A percentile compares a stretch with the other conserved stretches of the same genome.
Conservation (phyloP, 2,888 invertebrate species). For the Torymus auratus region DNA sequence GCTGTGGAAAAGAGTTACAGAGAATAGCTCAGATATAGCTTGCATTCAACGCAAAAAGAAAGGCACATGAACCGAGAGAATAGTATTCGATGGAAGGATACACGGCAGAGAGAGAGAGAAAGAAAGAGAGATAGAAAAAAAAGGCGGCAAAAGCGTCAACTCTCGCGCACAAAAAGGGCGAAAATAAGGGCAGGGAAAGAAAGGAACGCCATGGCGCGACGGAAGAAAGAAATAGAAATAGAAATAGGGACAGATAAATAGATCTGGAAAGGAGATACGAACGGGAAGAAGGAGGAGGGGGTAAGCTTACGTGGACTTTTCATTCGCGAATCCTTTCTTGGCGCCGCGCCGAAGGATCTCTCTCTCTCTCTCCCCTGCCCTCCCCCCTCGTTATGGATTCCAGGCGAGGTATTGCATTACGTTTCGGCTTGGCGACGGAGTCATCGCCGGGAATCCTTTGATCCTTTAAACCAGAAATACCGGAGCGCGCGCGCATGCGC, state of each 20-base stretch:
- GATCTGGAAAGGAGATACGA: background rate
- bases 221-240: slow-evolving; percentile 2
- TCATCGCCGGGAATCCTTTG: slow-evolving; percentile 50
- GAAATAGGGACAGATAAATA: slow-evolving; percentile 17
- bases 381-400: slow-evolving; percentile 51
- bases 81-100: background rate
- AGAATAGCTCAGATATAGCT: too few relatives aligned
- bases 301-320: slow-evolving; percentile 27
- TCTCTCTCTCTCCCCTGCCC: too few relatives aligned
- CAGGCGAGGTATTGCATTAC: slow-evolving; percentile 55
- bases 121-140: background rate
- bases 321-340: slow-evolving; percentile 48
- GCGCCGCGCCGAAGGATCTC: slow-evolving; percentile 25
- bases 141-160: background rate
- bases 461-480: slow-evolving; percentile 48
- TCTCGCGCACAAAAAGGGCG: background rate
- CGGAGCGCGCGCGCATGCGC: background rate
- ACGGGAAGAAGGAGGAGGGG: background rate
- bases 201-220: too few relatives aligned
- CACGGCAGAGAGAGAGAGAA: background rate
- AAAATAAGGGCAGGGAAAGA: background rate
- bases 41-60: too few relatives aligned
- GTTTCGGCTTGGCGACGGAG: slow-evolving; percentile 23
- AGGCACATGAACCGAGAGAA: too few relatives aligned
- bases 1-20: too few relatives aligned